phyloP scores from a whole-genome alignment of 2,888 invertebrate genomes.

The Scrobipalpa costella region DNA sequence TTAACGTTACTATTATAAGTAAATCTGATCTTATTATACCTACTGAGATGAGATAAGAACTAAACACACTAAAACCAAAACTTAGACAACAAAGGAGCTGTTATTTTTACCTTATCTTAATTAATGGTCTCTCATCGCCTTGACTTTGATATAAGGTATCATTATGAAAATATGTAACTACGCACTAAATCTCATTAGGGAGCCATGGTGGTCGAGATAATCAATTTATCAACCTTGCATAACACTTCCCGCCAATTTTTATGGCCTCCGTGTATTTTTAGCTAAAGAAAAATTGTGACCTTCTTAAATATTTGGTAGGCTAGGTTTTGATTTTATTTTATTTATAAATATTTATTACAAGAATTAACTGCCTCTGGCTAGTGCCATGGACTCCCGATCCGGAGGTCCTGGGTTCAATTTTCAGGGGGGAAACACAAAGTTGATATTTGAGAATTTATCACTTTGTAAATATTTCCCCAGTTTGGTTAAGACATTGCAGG shows the following conservation, averaged over 20 bases:
- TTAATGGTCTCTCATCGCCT: neutral
- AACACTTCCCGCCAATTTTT: neutral
- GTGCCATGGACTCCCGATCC: too few species aligned
- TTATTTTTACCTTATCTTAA: constrained; percentile 10
- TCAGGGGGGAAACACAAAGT: too few species aligned
- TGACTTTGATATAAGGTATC: constrained; percentile 9
- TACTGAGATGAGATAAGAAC: neutral
- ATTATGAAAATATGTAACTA: constrained; percentile 2
- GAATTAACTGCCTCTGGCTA: too few species aligned
- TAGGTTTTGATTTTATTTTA: neutral
- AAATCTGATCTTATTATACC: too few species aligned
- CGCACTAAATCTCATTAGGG: neutral
- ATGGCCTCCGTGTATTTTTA: neutral
- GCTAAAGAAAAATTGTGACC: constrained; percentile 27
- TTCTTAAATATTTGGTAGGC: neutral
- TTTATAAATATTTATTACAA: too few species aligned
- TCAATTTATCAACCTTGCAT: constrained; percentile 5
- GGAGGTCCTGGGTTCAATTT: too few species aligned
- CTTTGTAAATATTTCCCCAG: too few species aligned
- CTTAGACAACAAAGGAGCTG: constrained; percentile 2
- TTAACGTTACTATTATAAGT: too few species aligned
- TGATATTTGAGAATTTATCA: too few species aligned
- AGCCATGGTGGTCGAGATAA: neutral
- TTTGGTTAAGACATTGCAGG: too few species aligned
- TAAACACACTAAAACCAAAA: neutral